These are phyloP conservation scores for Turritopsis rubra DNA, from an alignment of 30 jellyfish, hydroid and myxozoan genomes.

Conservation along the genomic window DNA sequence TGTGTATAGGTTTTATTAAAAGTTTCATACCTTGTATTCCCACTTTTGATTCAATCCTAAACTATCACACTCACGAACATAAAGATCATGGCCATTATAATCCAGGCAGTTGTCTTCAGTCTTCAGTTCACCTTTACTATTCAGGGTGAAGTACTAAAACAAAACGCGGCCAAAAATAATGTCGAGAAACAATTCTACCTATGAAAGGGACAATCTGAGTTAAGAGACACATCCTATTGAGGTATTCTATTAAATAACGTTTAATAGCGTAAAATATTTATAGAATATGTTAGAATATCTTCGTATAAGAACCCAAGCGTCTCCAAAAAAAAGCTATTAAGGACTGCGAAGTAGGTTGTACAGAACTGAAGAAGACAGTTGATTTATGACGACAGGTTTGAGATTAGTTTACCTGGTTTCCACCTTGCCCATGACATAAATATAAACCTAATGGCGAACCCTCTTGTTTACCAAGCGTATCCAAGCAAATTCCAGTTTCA, in stretches of 20 bases:
- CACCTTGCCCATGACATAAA: constrained; percentile 96
- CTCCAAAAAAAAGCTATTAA: neutral
- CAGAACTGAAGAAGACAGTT: too few relatives aligned
- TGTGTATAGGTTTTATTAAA: too few relatives aligned
- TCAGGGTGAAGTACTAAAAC: constrained; percentile 76
- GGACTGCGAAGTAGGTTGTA: neutral
- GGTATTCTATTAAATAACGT: too few relatives aligned
- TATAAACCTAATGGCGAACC: constrained; percentile 95
- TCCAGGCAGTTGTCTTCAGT: constrained; percentile 92
- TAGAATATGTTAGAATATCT: too few relatives aligned
- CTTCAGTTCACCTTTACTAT: constrained; percentile 82
- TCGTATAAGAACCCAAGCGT: too few relatives aligned
- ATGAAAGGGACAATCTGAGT: too few relatives aligned
- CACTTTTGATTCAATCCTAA: constrained; percentile 85
- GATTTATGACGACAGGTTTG: neutral
- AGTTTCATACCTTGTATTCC: constrained; percentile 60
- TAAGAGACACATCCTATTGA: too few relatives aligned
- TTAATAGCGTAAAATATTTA: too few relatives aligned
- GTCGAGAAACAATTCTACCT: too few relatives aligned
- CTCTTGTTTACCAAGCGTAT: constrained; percentile 95
- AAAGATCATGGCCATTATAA: constrained; percentile 77
- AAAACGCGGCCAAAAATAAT: too few relatives aligned
- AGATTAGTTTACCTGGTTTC: constrained; percentile 70
- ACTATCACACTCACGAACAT: constrained; percentile 82
- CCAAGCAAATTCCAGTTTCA: constrained; percentile 82